Conservation (phyloP, 2,888 invertebrate genomes). For the Pedicia rivosa region DNA sequence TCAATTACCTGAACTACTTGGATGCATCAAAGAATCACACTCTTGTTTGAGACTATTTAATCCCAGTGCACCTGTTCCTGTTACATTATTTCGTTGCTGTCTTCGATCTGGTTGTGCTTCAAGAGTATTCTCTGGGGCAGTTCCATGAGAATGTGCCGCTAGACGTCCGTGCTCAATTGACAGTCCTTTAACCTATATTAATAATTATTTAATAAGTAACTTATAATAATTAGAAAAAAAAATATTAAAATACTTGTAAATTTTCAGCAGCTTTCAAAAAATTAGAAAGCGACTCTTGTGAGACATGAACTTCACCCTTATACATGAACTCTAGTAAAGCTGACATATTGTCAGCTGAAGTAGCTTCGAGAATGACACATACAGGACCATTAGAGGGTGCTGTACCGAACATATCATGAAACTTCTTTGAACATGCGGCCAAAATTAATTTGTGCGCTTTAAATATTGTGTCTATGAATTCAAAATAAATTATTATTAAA, state of each 20-base stretch:
- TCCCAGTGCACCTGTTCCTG: slow-evolving; percentile 17
- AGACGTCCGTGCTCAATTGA: slow-evolving; percentile 51
- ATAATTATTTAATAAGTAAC: neutral
- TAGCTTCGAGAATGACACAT: slow-evolving; percentile 70
- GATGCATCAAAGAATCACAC: slow-evolving; percentile 30
- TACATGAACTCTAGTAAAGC: slow-evolving; percentile 87
- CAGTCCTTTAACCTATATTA: slow-evolving; percentile 50
- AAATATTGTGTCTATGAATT: slow-evolving; percentile 65
- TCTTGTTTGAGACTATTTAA: slow-evolving; percentile 26
- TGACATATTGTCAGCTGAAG: slow-evolving; percentile 79
- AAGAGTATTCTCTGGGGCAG: slow-evolving; percentile 21
- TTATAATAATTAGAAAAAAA: slow-evolving; percentile 1
- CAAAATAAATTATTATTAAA: slow-evolving; percentile 9
- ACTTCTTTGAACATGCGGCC: slow-evolving; percentile 86
- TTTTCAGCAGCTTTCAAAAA: slow-evolving; percentile 85
- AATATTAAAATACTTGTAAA: slow-evolving; percentile 46
- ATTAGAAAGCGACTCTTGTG: slow-evolving; percentile 79
- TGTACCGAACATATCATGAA: slow-evolving; percentile 79
- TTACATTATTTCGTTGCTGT: slow-evolving; percentile 28
- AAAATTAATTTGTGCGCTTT: slow-evolving; percentile 82
- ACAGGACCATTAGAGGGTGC: slow-evolving; percentile 66
- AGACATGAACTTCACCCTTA: slow-evolving; percentile 86
- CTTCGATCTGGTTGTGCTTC: slow-evolving; percentile 31
- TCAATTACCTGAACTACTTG: slow-evolving; percentile 22
- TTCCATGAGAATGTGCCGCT: slow-evolving; percentile 27